These are phyloP conservation scores for Ostrea denselamellosa DNA, from an alignment of 1,140 invertebrate genomes.

Conservation along the genomic window DNA sequence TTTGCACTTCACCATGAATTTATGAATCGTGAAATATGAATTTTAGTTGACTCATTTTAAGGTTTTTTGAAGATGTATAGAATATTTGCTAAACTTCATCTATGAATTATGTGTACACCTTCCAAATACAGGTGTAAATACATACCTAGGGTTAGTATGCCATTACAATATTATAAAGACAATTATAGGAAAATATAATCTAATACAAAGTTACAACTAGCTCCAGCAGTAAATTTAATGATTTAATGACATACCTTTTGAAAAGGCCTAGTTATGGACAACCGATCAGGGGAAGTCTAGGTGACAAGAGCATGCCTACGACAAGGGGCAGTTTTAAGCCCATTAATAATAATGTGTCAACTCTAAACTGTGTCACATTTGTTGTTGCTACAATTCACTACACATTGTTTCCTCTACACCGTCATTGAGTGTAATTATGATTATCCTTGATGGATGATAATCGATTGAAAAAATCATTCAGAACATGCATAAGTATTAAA, in stretches of 20 bases:
- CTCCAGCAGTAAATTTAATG: background rate
- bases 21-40: too few species aligned
- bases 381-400: background rate
- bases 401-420: background rate
- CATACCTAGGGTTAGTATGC: too few species aligned
- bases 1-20: too few species aligned
- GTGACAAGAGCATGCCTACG: slow-evolving; percentile 8
- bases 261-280: background rate
- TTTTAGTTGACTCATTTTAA: too few species aligned
- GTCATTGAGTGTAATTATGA: slow-evolving; percentile 16
- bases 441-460: slow-evolving; percentile 11
- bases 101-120: too few species aligned
- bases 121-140: too few species aligned
- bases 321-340: slow-evolving; percentile 35
- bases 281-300: background rate
- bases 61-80: too few species aligned
- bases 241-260: background rate
- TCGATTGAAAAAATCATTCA: background rate
- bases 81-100: too few species aligned
- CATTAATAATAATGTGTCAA: slow-evolving; percentile 31
- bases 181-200: too few species aligned
- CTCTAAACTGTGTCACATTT: background rate
- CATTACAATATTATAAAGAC: too few species aligned
- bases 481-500: background rate
- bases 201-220: too few species aligned